These are phyloP conservation scores for Eurystomus gularis DNA, from an alignment of 2,113 vertebrate species.

Conservation along the genomic window DNA sequence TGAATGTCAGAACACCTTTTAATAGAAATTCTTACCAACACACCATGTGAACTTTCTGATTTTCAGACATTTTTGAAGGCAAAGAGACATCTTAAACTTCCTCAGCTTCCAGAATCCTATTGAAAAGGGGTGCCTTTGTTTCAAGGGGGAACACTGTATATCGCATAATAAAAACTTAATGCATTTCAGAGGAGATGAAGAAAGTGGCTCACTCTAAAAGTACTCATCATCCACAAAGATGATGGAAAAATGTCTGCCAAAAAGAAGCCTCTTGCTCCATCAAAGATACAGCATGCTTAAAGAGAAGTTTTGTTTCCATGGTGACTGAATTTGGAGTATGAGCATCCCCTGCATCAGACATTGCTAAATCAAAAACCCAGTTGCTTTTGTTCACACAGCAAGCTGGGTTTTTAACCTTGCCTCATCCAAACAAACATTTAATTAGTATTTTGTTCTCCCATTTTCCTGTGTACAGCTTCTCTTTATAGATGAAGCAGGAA, in stretches of 20 bases:
- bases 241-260: constrained; percentile 43
- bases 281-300: constrained; percentile 29
- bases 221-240: constrained; percentile 31
- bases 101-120: not conserved
- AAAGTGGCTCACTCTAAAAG: not conserved
- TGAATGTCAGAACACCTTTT: constrained; percentile 27
- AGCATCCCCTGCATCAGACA: constrained; percentile 50
- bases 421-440: not conserved
- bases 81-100: not conserved
- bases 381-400: not conserved
- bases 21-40: constrained; percentile 23
- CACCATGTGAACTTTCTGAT: not conserved
- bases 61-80: not conserved
- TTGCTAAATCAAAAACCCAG: constrained; percentile 46
- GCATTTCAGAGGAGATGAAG: constrained; percentile 11
- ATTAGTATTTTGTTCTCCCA: not conserved
- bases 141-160: not conserved
- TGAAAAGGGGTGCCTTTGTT: constrained; percentile 21
- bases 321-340: constrained; percentile 65
- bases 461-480: not conserved
- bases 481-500: not conserved
- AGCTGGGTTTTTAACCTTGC: constrained; percentile 32
- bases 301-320: constrained; percentile 68
- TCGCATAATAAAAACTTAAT: not conserved
- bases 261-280: constrained; percentile 33